Evolutionary conservation across 2,888 invertebrate genomes (phyloP).

Genomic region (Ophion ventricosus): DNA sequence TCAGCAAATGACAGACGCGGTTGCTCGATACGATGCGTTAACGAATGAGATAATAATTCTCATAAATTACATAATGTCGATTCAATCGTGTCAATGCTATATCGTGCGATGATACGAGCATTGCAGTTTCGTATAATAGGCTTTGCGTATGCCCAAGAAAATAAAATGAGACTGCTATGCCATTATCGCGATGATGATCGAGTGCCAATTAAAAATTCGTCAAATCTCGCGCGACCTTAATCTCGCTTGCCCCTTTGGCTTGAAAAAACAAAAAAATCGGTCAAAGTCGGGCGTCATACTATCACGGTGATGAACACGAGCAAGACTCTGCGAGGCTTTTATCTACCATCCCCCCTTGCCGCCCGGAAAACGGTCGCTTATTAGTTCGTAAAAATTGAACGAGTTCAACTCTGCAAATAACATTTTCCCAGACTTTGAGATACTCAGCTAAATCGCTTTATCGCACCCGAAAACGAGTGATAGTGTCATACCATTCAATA

Average conservation of each 20-base stretch:
- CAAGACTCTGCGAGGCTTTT: slow-evolving; percentile 3
- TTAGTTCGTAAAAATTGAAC: neutral
- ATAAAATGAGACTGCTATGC: neutral
- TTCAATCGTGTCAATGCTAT: neutral
- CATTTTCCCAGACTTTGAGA: too few relatives aligned
- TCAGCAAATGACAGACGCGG: neutral
- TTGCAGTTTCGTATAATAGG: neutral
- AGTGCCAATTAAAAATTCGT: neutral
- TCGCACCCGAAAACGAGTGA: too few relatives aligned
- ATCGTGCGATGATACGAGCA: neutral
- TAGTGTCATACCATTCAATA: too few relatives aligned
- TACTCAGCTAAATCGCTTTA: too few relatives aligned
- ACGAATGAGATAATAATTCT: neutral
- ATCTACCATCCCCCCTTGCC: neutral
- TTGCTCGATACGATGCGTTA: neutral
- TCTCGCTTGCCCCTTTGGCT: neutral
- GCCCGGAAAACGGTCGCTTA: neutral
- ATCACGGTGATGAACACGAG: neutral
- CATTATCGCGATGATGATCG: neutral
- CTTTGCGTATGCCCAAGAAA: neutral
- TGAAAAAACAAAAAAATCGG: slow-evolving; percentile 9
- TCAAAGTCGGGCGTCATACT: slow-evolving; percentile 37
- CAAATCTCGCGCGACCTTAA: neutral
- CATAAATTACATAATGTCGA: neutral
- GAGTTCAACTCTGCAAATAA: too few relatives aligned